Percentiles rank a stretch among this genome's conserved stretches.
Conservation (phyloP, 2,113 vertebrate genomes). For the Laterallus jamaicensis region DNA sequence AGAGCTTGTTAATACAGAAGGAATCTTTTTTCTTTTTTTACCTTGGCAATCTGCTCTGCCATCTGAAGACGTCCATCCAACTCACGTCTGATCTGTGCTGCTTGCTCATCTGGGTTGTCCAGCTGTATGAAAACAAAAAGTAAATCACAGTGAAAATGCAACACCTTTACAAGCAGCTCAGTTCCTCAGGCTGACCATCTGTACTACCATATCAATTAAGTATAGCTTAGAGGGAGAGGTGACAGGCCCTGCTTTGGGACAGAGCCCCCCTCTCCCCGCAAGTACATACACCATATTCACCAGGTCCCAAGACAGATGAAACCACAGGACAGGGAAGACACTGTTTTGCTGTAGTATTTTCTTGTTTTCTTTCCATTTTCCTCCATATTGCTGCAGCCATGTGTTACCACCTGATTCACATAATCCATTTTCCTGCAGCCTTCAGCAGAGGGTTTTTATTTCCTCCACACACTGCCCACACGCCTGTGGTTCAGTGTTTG, state of each 20-base stretch:
- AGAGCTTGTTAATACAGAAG: neutral
- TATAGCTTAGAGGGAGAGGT: neutral
- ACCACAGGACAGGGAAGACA: neutral
- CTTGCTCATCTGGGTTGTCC: conserved; percentile 98
- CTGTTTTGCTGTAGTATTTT: neutral
- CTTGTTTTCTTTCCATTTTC: neutral
- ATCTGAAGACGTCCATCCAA: conserved; percentile 96
- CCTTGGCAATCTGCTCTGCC: conserved; percentile 97
- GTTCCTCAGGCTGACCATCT: neutral
- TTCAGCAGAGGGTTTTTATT: neutral
- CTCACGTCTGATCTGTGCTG: conserved; percentile 95
- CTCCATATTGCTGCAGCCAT: neutral
- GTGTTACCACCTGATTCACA: neutral
- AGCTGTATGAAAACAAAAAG: conserved; percentile 79
- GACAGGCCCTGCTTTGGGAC: neutral
- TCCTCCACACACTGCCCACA: neutral
- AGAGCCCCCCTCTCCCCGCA: neutral
- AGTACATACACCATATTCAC: neutral
- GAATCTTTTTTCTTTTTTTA: conserved; percentile 70
- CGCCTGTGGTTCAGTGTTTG: neutral
- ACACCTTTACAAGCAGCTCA: neutral
- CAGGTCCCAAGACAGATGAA: neutral
- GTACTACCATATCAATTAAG: neutral
- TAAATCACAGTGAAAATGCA: neutral
- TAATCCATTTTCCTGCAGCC: neutral